These are phyloP conservation scores for Sesamia inferens DNA, from an alignment of 2,888 invertebrate species.

Conservation along the genomic window DNA sequence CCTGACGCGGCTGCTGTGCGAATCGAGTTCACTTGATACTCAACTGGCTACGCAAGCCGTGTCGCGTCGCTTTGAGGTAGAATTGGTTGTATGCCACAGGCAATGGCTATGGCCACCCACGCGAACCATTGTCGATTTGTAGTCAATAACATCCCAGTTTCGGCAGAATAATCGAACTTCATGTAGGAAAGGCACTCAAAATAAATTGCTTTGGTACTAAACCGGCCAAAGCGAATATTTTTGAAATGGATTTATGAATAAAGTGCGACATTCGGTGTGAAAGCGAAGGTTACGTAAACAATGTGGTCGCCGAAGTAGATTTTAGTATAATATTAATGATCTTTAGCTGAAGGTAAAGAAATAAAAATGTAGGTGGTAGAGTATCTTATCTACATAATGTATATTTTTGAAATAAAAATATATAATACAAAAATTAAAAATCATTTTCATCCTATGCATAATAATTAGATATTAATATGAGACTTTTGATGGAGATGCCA, in stretches of 20 bases:
- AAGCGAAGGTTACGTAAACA: constrained; percentile 78
- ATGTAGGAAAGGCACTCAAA: constrained; percentile 14
- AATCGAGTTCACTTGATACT: constrained; percentile 81
- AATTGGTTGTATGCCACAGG: constrained; percentile 62
- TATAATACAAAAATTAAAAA: not conserved
- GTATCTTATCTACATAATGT: not conserved
- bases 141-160: constrained; percentile 51
- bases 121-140: constrained; percentile 59
- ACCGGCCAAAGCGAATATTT: constrained; percentile 10
- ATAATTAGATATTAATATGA: not conserved
- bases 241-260: constrained; percentile 32
- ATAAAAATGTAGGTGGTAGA: not conserved
- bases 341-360: not conserved
- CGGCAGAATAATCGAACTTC: constrained; percentile 34
- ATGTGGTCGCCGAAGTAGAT: constrained; percentile 58
- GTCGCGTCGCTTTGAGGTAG: constrained; percentile 57
- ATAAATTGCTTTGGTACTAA: constrained; percentile 9
- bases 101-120: constrained; percentile 68
- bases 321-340: constrained; percentile 22
- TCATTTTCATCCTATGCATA: not conserved
- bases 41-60: constrained; percentile 59
- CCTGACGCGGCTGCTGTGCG: constrained; percentile 69
- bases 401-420: not conserved
- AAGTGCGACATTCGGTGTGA: constrained; percentile 65
- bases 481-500: not conserved